Percentiles rank a stretch among this genome's conserved stretches.
Conservation (phyloP, 2,797 vertebrate species). For the Todus mexicanus region DNA sequence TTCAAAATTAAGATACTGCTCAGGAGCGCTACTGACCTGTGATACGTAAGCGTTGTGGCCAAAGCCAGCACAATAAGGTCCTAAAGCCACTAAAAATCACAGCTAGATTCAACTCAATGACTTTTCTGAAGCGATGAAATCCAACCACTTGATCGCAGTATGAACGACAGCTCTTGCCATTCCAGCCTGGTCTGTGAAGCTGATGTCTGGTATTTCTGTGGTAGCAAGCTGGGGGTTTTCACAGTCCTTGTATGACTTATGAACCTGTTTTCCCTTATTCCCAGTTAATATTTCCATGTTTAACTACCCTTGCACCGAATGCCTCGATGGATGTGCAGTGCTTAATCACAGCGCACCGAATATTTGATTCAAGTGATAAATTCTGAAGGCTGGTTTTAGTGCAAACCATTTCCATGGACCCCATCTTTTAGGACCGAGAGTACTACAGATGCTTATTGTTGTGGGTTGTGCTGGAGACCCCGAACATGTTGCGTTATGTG, state of each 20-base stretch:
- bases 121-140: slow-evolving; percentile 37
- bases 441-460: neutral
- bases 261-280: slow-evolving; percentile 37
- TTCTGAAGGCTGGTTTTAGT: neutral
- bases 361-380: slow-evolving; percentile 18
- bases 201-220: slow-evolving; percentile 3
- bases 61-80: neutral
- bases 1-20: slow-evolving; percentile 26
- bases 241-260: neutral
- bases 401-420: neutral
- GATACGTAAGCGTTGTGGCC: neutral
- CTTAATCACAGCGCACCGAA: neutral
- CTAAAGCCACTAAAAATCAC: neutral
- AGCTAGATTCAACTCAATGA: neutral
- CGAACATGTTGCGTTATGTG: neutral
- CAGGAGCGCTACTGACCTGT: neutral
- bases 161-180: slow-evolving; percentile 17
- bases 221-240: neutral
- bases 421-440: neutral
- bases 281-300: slow-evolving; percentile 35
- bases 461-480: neutral
- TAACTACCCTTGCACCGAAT: slow-evolving; percentile 43
- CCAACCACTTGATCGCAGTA: slow-evolving; percentile 43
- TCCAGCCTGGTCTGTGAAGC: slow-evolving; percentile 13
- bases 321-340: neutral